Evolutionary conservation across 2,888 invertebrate species (phyloP).

Genomic region (Junonia oenone): DNA sequence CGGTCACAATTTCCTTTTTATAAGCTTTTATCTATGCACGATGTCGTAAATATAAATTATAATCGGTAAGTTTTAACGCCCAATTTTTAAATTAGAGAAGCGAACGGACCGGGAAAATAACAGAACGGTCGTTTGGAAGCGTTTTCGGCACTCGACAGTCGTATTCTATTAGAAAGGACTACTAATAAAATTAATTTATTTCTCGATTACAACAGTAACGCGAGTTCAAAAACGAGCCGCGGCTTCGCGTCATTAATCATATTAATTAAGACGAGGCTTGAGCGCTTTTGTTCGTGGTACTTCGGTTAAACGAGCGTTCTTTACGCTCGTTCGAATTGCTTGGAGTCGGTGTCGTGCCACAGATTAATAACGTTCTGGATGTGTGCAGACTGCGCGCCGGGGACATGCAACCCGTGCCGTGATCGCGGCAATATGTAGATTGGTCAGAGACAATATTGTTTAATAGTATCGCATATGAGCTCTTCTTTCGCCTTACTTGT

Average conservation of each 20-base stretch:
- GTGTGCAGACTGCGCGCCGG: slow-evolving; percentile 26
- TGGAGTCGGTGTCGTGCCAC: slow-evolving; percentile 45
- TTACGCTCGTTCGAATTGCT: slow-evolving; percentile 49
- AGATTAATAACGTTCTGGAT: slow-evolving; percentile 38
- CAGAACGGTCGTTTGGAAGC: slow-evolving; percentile 46
- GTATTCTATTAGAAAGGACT: slow-evolving; percentile 73
- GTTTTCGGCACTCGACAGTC: slow-evolving; percentile 43
- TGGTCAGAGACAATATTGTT: slow-evolving; percentile 59
- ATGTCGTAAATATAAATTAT: slow-evolving; percentile 69
- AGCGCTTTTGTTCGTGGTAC: slow-evolving; percentile 69
- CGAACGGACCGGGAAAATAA: slow-evolving; percentile 58
- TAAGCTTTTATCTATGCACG: slow-evolving; percentile 57
- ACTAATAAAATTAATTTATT: slow-evolving; percentile 78
- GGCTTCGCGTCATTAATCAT: slow-evolving; percentile 69
- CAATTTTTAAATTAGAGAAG: slow-evolving; percentile 71
- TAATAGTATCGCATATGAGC: slow-evolving; percentile 34
- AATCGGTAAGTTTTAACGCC: slow-evolving; percentile 72
- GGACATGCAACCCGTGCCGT: slow-evolving; percentile 25
- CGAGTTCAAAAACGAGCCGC: slow-evolving; percentile 71
- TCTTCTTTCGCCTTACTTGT: slow-evolving; percentile 44
- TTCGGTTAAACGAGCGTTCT: slow-evolving; percentile 54
- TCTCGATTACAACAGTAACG: slow-evolving; percentile 72
- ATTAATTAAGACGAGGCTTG: slow-evolving; percentile 75
- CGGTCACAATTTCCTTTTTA: slow-evolving; percentile 57
- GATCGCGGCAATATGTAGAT: slow-evolving; percentile 33